phyloP scores from a whole-genome alignment of 2,888 invertebrate genomes.

The Troglohyphantes excavatus region DNA sequence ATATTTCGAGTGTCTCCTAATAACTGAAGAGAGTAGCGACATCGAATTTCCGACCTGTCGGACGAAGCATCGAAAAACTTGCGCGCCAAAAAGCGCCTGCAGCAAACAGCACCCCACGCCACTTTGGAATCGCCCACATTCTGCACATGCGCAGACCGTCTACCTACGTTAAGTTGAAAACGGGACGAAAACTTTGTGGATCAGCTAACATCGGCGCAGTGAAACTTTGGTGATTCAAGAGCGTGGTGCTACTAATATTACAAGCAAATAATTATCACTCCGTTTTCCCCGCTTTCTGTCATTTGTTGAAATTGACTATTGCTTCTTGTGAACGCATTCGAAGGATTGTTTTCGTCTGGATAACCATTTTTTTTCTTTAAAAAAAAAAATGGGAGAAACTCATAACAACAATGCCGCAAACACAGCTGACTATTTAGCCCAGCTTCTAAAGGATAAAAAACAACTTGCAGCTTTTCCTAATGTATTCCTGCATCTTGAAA shows the following conservation, averaged over 20 bases:
- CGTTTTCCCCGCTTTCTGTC: constrained; percentile 34
- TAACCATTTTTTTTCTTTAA: constrained; percentile 19
- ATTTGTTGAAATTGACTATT: constrained; percentile 35
- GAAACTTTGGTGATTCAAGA: constrained; percentile 34
- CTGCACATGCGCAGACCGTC: constrained; percentile 67
- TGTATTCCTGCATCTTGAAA: constrained; percentile 99
- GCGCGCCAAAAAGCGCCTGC: constrained; percentile 37
- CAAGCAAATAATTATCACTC: constrained; percentile 27
- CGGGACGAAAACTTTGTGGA: constrained; percentile 73
- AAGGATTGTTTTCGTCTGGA: constrained; percentile 49
- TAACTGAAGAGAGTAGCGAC: neutral
- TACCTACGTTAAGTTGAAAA: constrained; percentile 67
- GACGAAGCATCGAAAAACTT: neutral
- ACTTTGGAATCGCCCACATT: constrained; percentile 69
- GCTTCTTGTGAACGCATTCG: constrained; percentile 46
- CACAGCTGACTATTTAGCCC: constrained; percentile 98
- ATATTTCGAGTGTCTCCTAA: neutral
- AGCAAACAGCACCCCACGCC: constrained; percentile 44
- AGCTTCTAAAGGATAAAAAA: constrained; percentile 99
- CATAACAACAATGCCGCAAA: constrained; percentile 74
- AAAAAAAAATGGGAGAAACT: constrained; percentile 74
- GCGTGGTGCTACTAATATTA: neutral
- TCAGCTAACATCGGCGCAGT: constrained; percentile 53
- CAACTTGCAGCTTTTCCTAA: constrained; percentile 99
- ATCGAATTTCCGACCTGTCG: neutral